phyloP scores from a whole-genome alignment of 2,888 invertebrate genomes.

The Eubasilissa splendida region DNA sequence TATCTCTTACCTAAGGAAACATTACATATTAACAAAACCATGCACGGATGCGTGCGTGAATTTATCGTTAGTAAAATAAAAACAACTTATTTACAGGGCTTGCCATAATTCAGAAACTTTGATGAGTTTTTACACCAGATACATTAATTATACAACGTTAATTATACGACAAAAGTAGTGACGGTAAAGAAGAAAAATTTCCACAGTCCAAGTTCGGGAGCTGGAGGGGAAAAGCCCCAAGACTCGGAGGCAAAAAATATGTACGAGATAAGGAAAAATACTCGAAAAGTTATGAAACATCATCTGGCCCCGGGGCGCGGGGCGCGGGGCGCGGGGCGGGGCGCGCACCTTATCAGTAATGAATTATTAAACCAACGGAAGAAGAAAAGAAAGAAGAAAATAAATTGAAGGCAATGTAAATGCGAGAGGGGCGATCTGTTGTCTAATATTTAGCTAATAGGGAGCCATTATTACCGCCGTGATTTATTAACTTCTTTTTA shows the following conservation, averaged over 20 bases:
- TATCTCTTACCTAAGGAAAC: too few relatives aligned
- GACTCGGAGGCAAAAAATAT: conserved; percentile 7
- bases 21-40: too few relatives aligned
- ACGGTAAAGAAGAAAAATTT: not conserved
- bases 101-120: conserved; percentile 6
- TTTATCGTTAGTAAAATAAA: too few relatives aligned
- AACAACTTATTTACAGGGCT: too few relatives aligned
- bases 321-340: too few relatives aligned
- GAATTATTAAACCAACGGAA: conserved; percentile 16
- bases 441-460: too few relatives aligned
- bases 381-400: conserved; percentile 9
- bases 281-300: conserved; percentile 7
- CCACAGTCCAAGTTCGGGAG: not conserved
- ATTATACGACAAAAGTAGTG: not conserved
- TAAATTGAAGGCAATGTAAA: conserved; percentile 4
- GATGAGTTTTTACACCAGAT: conserved; percentile 11
- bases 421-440: not conserved
- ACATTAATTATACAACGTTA: conserved; percentile 1
- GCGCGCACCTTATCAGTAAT: conserved; percentile 25
- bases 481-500: too few relatives aligned
- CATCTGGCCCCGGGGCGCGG: not conserved
- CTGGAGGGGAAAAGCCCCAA: not conserved
- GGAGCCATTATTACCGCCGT: too few relatives aligned
- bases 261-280: conserved; percentile 25
- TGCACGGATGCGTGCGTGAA: too few relatives aligned